phyloP scores from a whole-genome alignment of 1,140 invertebrate genomes.

The Nixonia krombeini region DNA sequence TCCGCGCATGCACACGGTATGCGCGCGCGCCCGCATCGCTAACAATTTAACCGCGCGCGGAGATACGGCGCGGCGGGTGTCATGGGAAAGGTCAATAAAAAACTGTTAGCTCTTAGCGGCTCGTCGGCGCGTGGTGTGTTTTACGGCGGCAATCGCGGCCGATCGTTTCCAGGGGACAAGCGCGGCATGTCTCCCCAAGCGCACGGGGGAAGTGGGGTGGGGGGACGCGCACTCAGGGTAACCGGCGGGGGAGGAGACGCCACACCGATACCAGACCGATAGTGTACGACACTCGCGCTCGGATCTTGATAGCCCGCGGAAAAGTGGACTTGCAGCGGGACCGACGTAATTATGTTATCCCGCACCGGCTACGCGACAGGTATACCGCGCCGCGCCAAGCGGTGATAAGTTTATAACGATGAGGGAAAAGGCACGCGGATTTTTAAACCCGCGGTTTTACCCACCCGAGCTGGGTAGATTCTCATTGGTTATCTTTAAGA shows the following conservation, averaged over 20 bases:
- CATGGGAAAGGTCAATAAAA: slow-evolving; percentile 47
- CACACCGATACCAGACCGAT: slow-evolving; percentile 16
- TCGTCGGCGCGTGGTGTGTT: slow-evolving; percentile 21
- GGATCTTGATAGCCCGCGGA: too few relatives aligned
- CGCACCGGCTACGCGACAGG: too few relatives aligned
- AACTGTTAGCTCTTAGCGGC: slow-evolving; percentile 20
- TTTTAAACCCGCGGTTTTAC: too few relatives aligned
- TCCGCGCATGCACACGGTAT: neutral
- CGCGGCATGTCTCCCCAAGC: too few relatives aligned
- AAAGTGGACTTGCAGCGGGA: too few relatives aligned
- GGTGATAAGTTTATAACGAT: too few relatives aligned
- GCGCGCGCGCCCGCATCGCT: slow-evolving; percentile 14
- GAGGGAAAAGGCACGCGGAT: too few relatives aligned
- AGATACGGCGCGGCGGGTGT: slow-evolving; percentile 26
- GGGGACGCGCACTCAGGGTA: neutral
- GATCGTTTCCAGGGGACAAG: too few relatives aligned
- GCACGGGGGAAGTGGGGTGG: slow-evolving; percentile 4
- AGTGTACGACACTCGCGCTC: slow-evolving; percentile 6
- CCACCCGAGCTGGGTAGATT: too few relatives aligned
- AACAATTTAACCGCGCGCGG: slow-evolving; percentile 30
- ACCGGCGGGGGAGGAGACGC: slow-evolving; percentile 6
- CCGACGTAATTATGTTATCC: too few relatives aligned
- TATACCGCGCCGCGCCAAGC: too few relatives aligned
- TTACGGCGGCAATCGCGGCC: slow-evolving; percentile 14
- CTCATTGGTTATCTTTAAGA: too few relatives aligned